These are phyloP conservation scores for Styela plicata DNA, from an alignment of 23 tunicate species.

Conservation along the genomic window DNA sequence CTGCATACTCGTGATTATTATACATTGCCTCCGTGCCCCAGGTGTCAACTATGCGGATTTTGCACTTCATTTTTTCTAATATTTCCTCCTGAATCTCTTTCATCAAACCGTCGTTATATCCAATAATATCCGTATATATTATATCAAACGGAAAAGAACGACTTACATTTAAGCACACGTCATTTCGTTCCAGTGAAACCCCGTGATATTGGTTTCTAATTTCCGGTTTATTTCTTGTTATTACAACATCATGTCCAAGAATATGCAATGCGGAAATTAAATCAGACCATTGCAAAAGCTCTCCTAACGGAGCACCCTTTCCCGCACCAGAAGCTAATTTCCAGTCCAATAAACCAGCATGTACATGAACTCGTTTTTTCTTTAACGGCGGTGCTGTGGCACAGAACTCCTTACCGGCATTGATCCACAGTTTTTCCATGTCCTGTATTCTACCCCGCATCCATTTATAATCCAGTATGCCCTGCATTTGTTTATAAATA, in stretches of 20 bases:
- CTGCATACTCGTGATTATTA: slow-evolving; percentile 38
- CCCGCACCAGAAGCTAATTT: slow-evolving; percentile 68
- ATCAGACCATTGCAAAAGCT: slow-evolving; percentile 83
- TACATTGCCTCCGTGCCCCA: slow-evolving; percentile 89
- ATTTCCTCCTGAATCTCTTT: slow-evolving; percentile 15
- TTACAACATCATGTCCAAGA: slow-evolving; percentile 63
- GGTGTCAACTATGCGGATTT: slow-evolving; percentile 66
- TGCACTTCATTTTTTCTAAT: slow-evolving; percentile 49
- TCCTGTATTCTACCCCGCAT: no score
- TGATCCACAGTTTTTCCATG: no score
- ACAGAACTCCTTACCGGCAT: no score
- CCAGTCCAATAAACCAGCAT: no score
- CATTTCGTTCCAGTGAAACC: no score
- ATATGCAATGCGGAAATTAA: slow-evolving; percentile 42
- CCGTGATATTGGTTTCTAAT: no score
- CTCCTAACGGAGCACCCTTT: slow-evolving; percentile 76
- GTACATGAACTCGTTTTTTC: no score
- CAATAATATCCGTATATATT: slow-evolving; percentile 68
- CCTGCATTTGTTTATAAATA: no score
- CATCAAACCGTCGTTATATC: slow-evolving; percentile 34
- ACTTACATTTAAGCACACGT: no score
- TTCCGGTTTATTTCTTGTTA: no score
- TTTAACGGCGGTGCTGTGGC: no score
- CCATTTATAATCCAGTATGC: no score
- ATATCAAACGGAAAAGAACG: slow-evolving; percentile 68